Conservation (phyloP, 1,140 invertebrate genomes). For the Eumeta japonica region DNA sequence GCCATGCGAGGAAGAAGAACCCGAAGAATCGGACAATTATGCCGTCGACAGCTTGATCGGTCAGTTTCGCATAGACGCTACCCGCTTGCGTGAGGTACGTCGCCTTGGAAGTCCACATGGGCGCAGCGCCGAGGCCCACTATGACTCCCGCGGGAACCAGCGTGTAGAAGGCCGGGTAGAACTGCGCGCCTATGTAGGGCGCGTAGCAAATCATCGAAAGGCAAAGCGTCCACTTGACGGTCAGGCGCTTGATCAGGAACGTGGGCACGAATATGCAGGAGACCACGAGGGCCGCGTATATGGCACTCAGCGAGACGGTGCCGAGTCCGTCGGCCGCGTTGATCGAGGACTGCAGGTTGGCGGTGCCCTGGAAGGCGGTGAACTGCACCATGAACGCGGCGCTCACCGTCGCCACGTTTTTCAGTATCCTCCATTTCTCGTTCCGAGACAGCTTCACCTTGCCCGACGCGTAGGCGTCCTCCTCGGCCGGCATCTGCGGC, state of each 20-base stretch:
- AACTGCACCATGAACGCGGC: slow-evolving; percentile 90
- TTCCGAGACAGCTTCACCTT: slow-evolving; percentile 74
- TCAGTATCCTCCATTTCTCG: slow-evolving; percentile 85
- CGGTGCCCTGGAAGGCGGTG: slow-evolving; percentile 86
- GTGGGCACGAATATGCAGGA: slow-evolving; percentile 93
- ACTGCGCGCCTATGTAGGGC: slow-evolving; percentile 90
- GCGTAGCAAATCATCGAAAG: slow-evolving; percentile 89
- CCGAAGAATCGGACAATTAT: slow-evolving; percentile 95
- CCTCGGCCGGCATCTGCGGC: slow-evolving; percentile 62
- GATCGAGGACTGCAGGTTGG: slow-evolving; percentile 86
- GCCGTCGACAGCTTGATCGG: slow-evolving; percentile 82
- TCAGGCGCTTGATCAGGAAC: slow-evolving; percentile 82
- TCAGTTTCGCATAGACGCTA: slow-evolving; percentile 83
- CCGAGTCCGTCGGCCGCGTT: slow-evolving; percentile 81
- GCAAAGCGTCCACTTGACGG: slow-evolving; percentile 93
- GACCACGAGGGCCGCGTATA: slow-evolving; percentile 85
- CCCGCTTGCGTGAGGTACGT: slow-evolving; percentile 92
- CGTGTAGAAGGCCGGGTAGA: slow-evolving; percentile 86
- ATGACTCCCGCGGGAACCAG: slow-evolving; percentile 88
- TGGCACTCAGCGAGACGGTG: slow-evolving; percentile 79
- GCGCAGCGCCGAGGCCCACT: slow-evolving; percentile 88
- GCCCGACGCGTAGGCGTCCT: slow-evolving; percentile 65
- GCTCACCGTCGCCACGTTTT: slow-evolving; percentile 83
- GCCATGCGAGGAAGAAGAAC: slow-evolving; percentile 97
- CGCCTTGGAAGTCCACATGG: slow-evolving; percentile 95